Percentiles rank a stretch among this genome's conserved stretches.
Conservation (phyloP, 2,888 invertebrate species). For the Drosophila prostipennis region DNA sequence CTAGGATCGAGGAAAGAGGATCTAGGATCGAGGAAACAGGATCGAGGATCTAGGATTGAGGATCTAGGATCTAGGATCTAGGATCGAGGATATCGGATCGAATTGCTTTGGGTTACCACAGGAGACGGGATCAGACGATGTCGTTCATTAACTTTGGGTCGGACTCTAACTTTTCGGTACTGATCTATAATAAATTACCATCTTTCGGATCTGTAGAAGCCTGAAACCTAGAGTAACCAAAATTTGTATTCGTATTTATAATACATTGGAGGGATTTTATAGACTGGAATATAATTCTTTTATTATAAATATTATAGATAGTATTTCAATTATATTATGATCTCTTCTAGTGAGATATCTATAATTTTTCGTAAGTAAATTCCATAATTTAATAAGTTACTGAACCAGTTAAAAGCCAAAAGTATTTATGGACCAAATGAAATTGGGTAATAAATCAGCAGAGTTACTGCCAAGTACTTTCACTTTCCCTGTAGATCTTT, state of each 20-base stretch:
- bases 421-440: not conserved
- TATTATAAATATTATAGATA: too few relatives aligned
- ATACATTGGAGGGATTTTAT: too few relatives aligned
- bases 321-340: too few relatives aligned
- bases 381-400: not conserved
- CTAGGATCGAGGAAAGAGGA: constrained; percentile 9
- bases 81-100: not conserved
- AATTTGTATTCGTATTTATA: too few relatives aligned
- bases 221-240: not conserved
- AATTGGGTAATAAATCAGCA: not conserved
- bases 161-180: not conserved
- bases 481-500: constrained; percentile 1
- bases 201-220: not conserved
- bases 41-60: not conserved
- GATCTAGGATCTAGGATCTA: too few relatives aligned
- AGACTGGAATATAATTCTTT: too few relatives aligned
- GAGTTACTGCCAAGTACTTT: not conserved
- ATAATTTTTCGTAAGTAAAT: too few relatives aligned
- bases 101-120: not conserved
- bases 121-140: not conserved
- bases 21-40: too few relatives aligned
- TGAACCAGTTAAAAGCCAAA: not conserved
- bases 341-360: too few relatives aligned
- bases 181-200: not conserved
- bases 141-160: not conserved